A percentile compares a stretch with the other conserved stretches of the same genome.
Evolutionary conservation across 2,113 vertebrate genomes (phyloP).

Genomic region (Scatophagus argus): DNA sequence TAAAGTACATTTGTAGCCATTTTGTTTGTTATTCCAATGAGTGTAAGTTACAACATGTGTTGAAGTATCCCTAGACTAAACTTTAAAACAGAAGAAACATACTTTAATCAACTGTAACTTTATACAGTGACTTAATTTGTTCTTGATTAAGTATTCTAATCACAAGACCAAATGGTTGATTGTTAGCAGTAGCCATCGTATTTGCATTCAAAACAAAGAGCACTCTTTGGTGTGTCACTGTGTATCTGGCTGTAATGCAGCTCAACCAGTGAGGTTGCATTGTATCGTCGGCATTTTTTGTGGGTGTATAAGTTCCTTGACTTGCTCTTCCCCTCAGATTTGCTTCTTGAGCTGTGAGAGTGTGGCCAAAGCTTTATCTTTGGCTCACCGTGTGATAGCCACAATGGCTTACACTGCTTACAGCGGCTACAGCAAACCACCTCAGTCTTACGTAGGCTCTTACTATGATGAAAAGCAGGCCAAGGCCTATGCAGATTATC

Average conservation of each 20-base stretch:
- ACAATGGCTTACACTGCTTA: conserved; percentile 79
- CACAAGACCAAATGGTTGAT: background rate
- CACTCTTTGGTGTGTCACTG: conserved; percentile 37
- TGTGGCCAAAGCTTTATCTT: conserved; percentile 1
- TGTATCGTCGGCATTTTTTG: conserved; percentile 74
- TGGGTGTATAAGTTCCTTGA: conserved; percentile 71
- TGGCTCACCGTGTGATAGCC: conserved; percentile 9
- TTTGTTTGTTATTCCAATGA: background rate
- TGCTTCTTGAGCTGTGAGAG: conserved; percentile 20
- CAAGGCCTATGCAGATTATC: conserved; percentile 48
- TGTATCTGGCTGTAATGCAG: conserved; percentile 54
- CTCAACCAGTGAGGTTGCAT: conserved; percentile 79
- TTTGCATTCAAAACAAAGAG: conserved; percentile 53
- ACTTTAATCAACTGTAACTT: conserved; percentile 8
- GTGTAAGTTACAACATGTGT: background rate
- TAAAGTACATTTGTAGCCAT: background rate
- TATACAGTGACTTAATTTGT: background rate
- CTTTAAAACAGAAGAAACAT: background rate
- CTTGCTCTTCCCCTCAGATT: conserved; percentile 56
- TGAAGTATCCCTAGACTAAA: background rate
- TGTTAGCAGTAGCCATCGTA: background rate
- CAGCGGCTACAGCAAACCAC: conserved; percentile 75
- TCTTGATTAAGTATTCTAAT: conserved; percentile 12
- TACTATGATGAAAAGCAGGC: conserved; percentile 73
- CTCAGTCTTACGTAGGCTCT: conserved; percentile 57